Percentiles rank a stretch among this genome's conserved stretches.
phyloP scores from a whole-genome alignment of 2,113 vertebrate genomes.

The Chloroceryle aenea region DNA sequence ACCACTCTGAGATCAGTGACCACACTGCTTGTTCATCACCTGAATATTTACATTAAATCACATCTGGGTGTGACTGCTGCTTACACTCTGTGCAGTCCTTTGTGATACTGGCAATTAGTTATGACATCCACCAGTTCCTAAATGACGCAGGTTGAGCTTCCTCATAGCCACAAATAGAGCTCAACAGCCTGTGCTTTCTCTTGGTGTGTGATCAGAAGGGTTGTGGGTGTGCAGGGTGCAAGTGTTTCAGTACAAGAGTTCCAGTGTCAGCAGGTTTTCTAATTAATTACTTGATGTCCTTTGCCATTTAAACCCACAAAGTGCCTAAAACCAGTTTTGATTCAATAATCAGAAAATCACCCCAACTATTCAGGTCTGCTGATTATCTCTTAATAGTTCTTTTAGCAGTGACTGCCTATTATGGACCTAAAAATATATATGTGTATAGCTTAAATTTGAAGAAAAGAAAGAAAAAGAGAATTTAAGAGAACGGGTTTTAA shows the following conservation, averaged over 20 bases:
- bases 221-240: not conserved
- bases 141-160: conserved; percentile 31
- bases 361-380: conserved; percentile 17
- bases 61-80: not conserved
- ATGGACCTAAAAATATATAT: not conserved
- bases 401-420: conserved; percentile 16
- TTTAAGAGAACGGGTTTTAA: not conserved
- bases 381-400: conserved; percentile 15
- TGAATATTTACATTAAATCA: not conserved
- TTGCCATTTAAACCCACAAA: conserved; percentile 39
- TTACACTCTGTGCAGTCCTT: conserved; percentile 5
- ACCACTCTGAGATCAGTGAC: not conserved
- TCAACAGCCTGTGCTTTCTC: not conserved
- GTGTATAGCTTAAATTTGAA: not conserved
- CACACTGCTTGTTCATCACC: not conserved
- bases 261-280: not conserved
- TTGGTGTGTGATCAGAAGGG: not conserved
- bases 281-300: conserved; percentile 16
- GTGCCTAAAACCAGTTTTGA: conserved; percentile 2
- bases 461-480: not conserved
- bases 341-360: conserved; percentile 45
- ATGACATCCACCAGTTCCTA: not conserved
- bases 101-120: conserved; percentile 24
- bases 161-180: not conserved
- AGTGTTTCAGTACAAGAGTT: conserved; percentile 14